Conservation (phyloP, 1,140 invertebrate species). For the Drosophila pseudoananassae region DNA sequence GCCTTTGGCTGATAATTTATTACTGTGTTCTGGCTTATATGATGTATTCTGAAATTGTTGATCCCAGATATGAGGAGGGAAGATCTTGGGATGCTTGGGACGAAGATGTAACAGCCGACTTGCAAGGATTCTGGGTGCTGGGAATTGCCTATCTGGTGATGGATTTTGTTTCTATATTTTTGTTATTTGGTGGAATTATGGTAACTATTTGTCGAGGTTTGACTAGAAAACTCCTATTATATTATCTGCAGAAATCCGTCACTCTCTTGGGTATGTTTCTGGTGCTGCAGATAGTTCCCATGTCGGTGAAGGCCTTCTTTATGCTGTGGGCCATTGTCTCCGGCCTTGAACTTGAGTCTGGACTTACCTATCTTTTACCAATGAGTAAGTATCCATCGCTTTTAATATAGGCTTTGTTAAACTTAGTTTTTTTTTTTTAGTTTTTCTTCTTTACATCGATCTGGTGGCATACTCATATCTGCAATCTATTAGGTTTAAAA, state of each 20-base stretch:
- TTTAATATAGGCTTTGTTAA: background rate
- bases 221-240: background rate
- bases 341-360: slow-evolving; percentile 4
- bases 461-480: slow-evolving; percentile 3
- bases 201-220: background rate
- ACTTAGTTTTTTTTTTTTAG: slow-evolving; percentile 4
- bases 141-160: slow-evolving; percentile 5
- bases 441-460: slow-evolving; percentile 28
- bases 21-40: background rate
- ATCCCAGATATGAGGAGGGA: background rate
- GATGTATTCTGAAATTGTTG: slow-evolving; percentile 14
- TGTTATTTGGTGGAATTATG: slow-evolving; percentile 1
- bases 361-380: slow-evolving; percentile 14
- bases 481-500: background rate
- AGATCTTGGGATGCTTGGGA: background rate
- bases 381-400: slow-evolving; percentile 14
- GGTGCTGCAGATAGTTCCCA: slow-evolving; percentile 3
- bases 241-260: background rate
- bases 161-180: background rate
- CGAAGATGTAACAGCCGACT: background rate
- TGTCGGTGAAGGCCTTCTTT: slow-evolving; percentile 9
- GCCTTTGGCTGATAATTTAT: slow-evolving; percentile 1
- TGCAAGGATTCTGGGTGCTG: slow-evolving; percentile 11
- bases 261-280: slow-evolving; percentile 9
- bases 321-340: slow-evolving; percentile 13